Evolutionary conservation across 2,888 invertebrate genomes (phyloP).

Genomic region (Drosophila ezoana): DNA sequence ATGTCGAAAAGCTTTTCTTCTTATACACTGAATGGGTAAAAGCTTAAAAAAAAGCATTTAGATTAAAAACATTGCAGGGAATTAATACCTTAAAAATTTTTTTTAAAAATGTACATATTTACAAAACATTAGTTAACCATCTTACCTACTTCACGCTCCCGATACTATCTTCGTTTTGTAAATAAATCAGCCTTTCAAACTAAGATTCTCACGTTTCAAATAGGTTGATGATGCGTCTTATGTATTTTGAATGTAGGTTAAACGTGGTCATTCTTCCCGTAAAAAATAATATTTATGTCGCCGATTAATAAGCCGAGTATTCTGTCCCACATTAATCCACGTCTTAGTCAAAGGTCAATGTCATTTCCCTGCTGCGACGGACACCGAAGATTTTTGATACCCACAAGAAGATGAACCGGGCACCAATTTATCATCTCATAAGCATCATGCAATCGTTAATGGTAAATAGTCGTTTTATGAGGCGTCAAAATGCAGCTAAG

Average conservation of each 20-base stretch:
- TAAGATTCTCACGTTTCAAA: no score
- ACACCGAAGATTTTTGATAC: slow-evolving; percentile 23
- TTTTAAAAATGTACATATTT: no score
- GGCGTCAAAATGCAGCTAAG: slow-evolving; percentile 58
- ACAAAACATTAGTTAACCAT: no score
- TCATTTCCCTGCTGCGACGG: slow-evolving; percentile 48
- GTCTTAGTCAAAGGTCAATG: slow-evolving; percentile 64
- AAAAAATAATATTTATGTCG: not conserved
- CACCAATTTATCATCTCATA: slow-evolving; percentile 33
- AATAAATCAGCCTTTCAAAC: no score
- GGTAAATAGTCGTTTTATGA: slow-evolving; percentile 44
- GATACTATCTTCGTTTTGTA: no score
- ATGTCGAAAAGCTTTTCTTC: no score
- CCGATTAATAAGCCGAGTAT: slow-evolving; percentile 3
- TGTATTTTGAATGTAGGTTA: not conserved
- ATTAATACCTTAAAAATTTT: no score
- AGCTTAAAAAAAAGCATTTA: no score
- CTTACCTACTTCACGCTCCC: no score
- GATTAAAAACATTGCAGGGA: no score
- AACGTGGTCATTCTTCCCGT: not conserved
- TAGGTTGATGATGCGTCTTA: no score
- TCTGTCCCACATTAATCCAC: slow-evolving; percentile 48
- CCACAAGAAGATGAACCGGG: slow-evolving; percentile 1
- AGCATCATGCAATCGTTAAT: slow-evolving; percentile 31
- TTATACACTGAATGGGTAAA: no score